phyloP scores from a whole-genome alignment of 2,797 vertebrate genomes.

The Manis javanica region DNA sequence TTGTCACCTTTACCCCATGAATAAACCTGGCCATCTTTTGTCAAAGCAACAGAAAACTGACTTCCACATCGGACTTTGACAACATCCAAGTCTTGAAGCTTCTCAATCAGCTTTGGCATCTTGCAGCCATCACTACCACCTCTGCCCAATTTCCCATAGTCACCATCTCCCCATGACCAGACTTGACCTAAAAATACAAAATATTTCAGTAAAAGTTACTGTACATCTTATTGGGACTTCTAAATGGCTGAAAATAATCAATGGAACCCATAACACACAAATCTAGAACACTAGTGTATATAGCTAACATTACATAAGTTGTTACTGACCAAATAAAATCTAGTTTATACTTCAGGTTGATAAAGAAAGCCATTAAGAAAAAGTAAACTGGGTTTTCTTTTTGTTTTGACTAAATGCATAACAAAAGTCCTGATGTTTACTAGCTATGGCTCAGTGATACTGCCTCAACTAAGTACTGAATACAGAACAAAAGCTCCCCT shows the following conservation, averaged over 20 bases:
- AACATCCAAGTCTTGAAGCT: constrained; percentile 96
- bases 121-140: constrained; percentile 99
- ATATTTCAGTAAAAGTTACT: neutral
- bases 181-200: constrained; percentile 92
- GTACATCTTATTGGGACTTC: neutral
- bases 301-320: neutral
- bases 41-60: constrained; percentile 97
- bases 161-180: constrained; percentile 99
- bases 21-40: constrained; percentile 98
- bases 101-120: constrained; percentile 97
- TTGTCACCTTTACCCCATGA: constrained; percentile 99
- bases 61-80: constrained; percentile 97
- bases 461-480: neutral
- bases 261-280: neutral
- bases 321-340: neutral
- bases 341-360: neutral
- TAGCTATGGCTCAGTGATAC: neutral
- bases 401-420: neutral
- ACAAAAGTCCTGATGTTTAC: neutral
- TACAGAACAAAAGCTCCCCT: neutral
- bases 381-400: neutral
- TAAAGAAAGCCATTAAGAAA: neutral
- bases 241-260: neutral
- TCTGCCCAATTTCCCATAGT: constrained; percentile 97
- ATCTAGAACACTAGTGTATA: neutral